Conservation (phyloP, 1,140 invertebrate genomes). For the Drosophila pruinosa region DNA sequence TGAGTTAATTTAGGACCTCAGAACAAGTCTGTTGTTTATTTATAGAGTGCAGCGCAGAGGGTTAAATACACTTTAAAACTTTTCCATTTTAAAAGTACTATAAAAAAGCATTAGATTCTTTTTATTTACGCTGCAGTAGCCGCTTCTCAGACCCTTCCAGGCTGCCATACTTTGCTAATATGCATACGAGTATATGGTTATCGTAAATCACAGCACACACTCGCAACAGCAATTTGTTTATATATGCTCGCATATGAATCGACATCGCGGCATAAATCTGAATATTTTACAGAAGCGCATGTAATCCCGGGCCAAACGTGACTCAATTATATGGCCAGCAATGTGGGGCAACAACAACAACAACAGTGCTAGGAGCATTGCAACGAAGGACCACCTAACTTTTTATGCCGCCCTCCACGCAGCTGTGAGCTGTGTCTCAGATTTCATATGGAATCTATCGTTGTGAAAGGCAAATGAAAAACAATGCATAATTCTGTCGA, state of each 20-base stretch:
- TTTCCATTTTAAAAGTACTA: no score
- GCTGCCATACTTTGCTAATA: conserved; percentile 20
- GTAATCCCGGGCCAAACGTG: conserved; percentile 74
- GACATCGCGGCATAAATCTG: conserved; percentile 70
- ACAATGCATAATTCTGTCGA: conserved; percentile 70
- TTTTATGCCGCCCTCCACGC: neutral
- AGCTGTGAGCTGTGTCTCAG: conserved; percentile 42
- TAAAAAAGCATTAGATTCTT: no score
- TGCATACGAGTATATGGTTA: conserved; percentile 32
- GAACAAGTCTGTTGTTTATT: no score
- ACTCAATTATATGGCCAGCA: conserved; percentile 78
- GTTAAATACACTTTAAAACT: no score
- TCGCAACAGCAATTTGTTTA: conserved; percentile 40
- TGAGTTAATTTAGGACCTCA: no score
- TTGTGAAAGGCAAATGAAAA: conserved; percentile 1
- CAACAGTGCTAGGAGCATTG: no score
- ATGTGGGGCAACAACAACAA: conserved; percentile 12
- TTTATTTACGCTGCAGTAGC: no score
- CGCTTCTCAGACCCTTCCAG: neutral
- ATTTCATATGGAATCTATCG: conserved; percentile 48
- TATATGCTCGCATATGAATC: conserved; percentile 16
- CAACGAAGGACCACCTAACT: neutral
- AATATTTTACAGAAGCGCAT: conserved; percentile 57
- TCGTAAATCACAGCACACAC: conserved; percentile 60
- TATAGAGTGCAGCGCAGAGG: no score